Evolutionary conservation across 2,797 vertebrate genomes (phyloP).

Genomic region (Macrochelys suwanniensis): DNA sequence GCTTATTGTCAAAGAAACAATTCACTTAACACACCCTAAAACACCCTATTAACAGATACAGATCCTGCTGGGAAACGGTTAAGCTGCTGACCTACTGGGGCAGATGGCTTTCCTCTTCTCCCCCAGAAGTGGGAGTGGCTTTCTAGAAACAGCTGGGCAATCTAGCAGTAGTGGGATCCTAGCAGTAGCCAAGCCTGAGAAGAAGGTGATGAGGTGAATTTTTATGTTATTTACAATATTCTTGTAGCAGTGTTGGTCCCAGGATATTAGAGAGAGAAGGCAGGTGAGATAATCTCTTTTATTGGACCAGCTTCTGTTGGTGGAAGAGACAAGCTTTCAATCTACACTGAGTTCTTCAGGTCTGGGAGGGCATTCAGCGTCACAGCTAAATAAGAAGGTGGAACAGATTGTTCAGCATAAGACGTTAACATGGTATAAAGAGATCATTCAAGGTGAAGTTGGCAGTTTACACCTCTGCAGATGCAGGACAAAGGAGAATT

Average conservation of each 20-base stretch:
- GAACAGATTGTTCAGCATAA: not conserved
- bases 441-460: not conserved
- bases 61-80: rapidly evolving
- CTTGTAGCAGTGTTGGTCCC: not conserved
- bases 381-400: not conserved
- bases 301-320: not conserved
- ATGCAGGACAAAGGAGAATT: not conserved
- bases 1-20: not conserved
- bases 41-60: rapidly evolving
- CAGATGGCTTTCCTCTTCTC: not conserved
- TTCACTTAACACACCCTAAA: not conserved
- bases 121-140: not conserved
- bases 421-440: not conserved
- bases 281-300: not conserved
- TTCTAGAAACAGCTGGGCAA: not conserved
- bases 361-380: not conserved
- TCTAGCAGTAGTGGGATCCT: rapidly evolving
- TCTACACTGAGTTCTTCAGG: not conserved
- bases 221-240: not conserved
- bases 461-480: not conserved
- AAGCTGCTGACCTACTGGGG: rapidly evolving
- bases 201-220: not conserved
- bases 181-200: not conserved
- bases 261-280: not conserved
- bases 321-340: not conserved